phyloP scores from a whole-genome alignment of 2,888 invertebrate genomes.

The Scaptomyza tumidula region DNA sequence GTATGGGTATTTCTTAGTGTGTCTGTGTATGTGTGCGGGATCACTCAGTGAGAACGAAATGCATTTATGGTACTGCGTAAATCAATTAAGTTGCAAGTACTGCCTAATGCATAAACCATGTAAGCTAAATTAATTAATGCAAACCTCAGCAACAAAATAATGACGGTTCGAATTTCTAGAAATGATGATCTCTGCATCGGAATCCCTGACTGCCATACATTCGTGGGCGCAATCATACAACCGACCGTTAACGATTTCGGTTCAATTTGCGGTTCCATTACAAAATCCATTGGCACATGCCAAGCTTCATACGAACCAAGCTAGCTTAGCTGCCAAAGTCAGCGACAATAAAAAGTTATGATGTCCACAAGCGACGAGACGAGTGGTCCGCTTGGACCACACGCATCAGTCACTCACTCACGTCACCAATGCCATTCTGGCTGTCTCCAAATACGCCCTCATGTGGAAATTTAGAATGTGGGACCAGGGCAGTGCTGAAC shows the following conservation, averaged over 20 bases:
- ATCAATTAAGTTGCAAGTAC: conserved; percentile 54
- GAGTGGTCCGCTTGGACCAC: conserved; percentile 26
- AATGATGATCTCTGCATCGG: background rate
- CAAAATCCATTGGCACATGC: conserved; percentile 66
- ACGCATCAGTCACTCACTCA: conserved; percentile 47
- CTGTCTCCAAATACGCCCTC: conserved; percentile 25
- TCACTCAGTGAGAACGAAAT: conserved; percentile 25
- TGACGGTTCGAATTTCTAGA: background rate
- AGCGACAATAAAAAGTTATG: conserved; percentile 7
- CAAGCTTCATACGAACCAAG: conserved; percentile 11
- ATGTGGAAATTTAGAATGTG: conserved; percentile 50
- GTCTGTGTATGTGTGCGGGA: conserved; percentile 8
- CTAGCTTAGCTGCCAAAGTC: conserved; percentile 40
- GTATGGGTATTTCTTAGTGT: conserved; percentile 14
- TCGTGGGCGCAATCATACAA: background rate
- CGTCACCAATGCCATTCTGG: conserved; percentile 47
- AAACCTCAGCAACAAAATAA: conserved; percentile 6
- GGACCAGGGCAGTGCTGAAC: conserved; percentile 20
- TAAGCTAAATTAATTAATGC: conserved; percentile 29
- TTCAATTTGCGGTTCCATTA: conserved; percentile 75
- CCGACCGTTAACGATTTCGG: conserved; percentile 44
- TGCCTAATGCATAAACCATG: conserved; percentile 52
- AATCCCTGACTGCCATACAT: conserved; percentile 15
- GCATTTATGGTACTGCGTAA: conserved; percentile 37
- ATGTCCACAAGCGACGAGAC: conserved; percentile 2